These are phyloP conservation scores for Nothocercus nigrocapillus DNA, from an alignment of 2,113 vertebrate genomes.

Conservation along the genomic window DNA sequence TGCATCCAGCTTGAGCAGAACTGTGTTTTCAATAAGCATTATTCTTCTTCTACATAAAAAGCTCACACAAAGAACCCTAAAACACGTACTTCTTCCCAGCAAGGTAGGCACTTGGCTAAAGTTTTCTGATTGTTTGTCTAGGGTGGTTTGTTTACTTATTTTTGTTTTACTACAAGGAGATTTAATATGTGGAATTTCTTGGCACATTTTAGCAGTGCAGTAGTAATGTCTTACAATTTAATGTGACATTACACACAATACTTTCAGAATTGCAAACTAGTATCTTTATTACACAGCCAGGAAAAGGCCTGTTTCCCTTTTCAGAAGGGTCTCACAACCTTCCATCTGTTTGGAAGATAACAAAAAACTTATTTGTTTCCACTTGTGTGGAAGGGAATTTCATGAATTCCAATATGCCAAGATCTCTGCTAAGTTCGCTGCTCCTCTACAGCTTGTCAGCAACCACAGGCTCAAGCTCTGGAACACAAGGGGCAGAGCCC, in stretches of 20 bases:
- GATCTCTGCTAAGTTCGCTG: not conserved
- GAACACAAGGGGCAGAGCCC: not conserved
- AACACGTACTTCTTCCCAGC: not conserved
- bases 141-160: not conserved
- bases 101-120: not conserved
- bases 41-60: not conserved
- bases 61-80: not conserved
- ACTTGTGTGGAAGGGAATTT: not conserved
- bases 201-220: not conserved
- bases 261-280: not conserved
- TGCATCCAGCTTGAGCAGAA: not conserved
- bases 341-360: not conserved
- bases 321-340: not conserved
- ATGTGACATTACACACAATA: not conserved
- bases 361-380: not conserved
- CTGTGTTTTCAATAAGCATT: not conserved
- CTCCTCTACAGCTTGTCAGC: not conserved
- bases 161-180: not conserved
- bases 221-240: not conserved
- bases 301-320: not conserved
- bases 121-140: not conserved
- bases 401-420: not conserved
- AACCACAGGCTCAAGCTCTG: not conserved
- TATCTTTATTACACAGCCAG: not conserved
- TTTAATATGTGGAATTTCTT: not conserved